phyloP scores from a whole-genome alignment of 2,113 vertebrate genomes.

The Rynchops niger region DNA sequence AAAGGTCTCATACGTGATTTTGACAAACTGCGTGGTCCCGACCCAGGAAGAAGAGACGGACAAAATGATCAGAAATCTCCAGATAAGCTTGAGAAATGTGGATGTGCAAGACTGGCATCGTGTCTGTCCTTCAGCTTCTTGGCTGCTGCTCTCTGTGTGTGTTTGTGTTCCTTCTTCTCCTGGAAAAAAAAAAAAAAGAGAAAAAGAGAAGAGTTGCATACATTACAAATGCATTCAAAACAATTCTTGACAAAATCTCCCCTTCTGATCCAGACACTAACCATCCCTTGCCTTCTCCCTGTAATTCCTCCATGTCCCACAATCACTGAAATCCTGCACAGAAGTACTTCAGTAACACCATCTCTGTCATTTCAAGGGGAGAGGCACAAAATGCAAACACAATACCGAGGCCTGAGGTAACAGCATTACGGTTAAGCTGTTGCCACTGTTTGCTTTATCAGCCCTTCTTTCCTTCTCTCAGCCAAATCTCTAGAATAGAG shows the following conservation, averaged over 20 bases:
- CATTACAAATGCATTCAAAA: background rate
- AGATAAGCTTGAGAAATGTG: conserved; percentile 86
- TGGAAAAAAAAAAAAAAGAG: conserved; percentile 35
- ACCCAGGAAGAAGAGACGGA: conserved; percentile 97
- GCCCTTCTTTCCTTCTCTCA: background rate
- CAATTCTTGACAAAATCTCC: background rate
- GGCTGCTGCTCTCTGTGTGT: conserved; percentile 68
- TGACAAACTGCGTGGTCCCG: conserved; percentile 95
- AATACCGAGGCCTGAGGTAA: background rate
- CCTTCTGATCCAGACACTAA: background rate
- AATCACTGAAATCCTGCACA: background rate
- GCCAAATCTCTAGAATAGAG: background rate
- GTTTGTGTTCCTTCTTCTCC: conserved; percentile 90
- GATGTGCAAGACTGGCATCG: conserved; percentile 86
- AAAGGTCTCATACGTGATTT: conserved; percentile 96
- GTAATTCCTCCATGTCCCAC: background rate
- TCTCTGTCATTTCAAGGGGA: background rate
- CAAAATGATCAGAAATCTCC: conserved; percentile 91
- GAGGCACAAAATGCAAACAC: background rate
- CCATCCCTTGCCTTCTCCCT: background rate
- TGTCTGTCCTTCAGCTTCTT: conserved; percentile 81
- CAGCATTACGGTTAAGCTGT: background rate
- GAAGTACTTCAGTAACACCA: background rate
- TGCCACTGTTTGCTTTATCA: background rate
- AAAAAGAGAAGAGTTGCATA: background rate